A percentile compares a stretch with the other conserved stretches of the same genome.
Conservation (phyloP, 1,140 invertebrate genomes). For the Carcinoscorpius rotundicauda region DNA sequence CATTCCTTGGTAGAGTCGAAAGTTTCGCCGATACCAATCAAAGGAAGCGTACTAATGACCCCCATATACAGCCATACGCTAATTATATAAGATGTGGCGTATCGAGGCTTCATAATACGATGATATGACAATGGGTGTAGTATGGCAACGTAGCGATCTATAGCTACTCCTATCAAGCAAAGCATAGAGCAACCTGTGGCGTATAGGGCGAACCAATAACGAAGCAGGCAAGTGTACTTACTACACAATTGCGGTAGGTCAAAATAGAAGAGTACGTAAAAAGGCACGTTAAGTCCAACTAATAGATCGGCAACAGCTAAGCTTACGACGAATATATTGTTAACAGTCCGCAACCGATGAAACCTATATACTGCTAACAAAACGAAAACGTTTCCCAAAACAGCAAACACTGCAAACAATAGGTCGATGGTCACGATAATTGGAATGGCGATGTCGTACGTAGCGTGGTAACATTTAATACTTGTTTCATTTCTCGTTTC, state of each 20-base stretch:
- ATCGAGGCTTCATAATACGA: slow-evolving; percentile 9
- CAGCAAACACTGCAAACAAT: too few species aligned
- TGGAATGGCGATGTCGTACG: too few species aligned
- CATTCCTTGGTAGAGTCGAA: slow-evolving; percentile 20
- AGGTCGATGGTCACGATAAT: too few species aligned
- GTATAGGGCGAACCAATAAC: slow-evolving; percentile 24
- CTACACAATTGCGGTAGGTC: slow-evolving; percentile 15
- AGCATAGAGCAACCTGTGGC: slow-evolving; percentile 22
- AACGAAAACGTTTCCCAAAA: too few species aligned
- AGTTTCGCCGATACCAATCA: slow-evolving; percentile 15
- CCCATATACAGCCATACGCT: slow-evolving; percentile 22
- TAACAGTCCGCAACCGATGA: slow-evolving; percentile 53
- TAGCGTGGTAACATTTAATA: too few species aligned
- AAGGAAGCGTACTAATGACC: slow-evolving; percentile 19
- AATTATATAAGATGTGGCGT: slow-evolving; percentile 13
- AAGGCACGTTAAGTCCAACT: slow-evolving; percentile 61
- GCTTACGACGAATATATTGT: slow-evolving; percentile 63
- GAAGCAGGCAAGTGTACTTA: slow-evolving; percentile 17
- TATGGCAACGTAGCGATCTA: slow-evolving; percentile 76
- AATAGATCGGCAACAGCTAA: slow-evolving; percentile 59
- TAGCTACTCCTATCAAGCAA: slow-evolving; percentile 21
- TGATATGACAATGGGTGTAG: slow-evolving; percentile 55
- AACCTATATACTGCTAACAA: slow-evolving; percentile 37
- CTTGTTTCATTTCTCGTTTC: too few species aligned
- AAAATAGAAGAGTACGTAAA: slow-evolving; percentile 45